phyloP scores from a whole-genome alignment of 2,888 invertebrate genomes.

The Hypena proboscidalis region DNA sequence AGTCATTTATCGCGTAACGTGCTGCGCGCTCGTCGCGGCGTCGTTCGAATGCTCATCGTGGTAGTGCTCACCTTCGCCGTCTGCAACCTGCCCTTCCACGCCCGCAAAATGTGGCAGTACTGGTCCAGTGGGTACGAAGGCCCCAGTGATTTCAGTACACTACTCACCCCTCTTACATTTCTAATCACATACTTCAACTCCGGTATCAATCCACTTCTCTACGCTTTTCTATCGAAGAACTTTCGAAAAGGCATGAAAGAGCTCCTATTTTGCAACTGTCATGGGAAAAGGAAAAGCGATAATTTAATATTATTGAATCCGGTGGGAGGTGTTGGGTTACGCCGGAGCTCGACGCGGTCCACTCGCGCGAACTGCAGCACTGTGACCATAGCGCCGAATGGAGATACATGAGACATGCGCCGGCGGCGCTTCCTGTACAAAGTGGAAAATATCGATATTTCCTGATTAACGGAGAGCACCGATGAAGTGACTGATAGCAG shows the following conservation, averaged over 20 bases:
- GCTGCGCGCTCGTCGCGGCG: conserved; percentile 91
- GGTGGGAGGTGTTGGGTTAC: conserved; percentile 70
- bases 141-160: conserved; percentile 89
- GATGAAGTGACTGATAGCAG: conserved; percentile 80
- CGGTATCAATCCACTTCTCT: conserved; percentile 95
- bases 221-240: conserved; percentile 93
- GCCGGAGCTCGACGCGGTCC: conserved; percentile 80
- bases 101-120: conserved; percentile 94
- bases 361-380: conserved; percentile 84
- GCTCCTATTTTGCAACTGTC: conserved; percentile 87
- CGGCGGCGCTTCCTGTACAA: conserved; percentile 74
- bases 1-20: conserved; percentile 91
- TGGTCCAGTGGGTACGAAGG: conserved; percentile 90
- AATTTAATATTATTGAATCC: conserved; percentile 76
- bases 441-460: conserved; percentile 74
- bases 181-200: conserved; percentile 96
- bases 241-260: conserved; percentile 95
- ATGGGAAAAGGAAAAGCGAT: conserved; percentile 70
- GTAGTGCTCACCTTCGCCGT: conserved; percentile 95
- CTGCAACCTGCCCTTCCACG: conserved; percentile 96
- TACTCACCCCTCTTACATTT: conserved; percentile 94
- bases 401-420: conserved; percentile 78
- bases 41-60: conserved; percentile 95
- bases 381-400: conserved; percentile 80
- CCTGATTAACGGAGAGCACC: conserved; percentile 83